Evolutionary conservation across 2,797 vertebrate genomes (phyloP), one percentile per base, ranked within the genome.

Genomic region (Alca torda): DNA sequence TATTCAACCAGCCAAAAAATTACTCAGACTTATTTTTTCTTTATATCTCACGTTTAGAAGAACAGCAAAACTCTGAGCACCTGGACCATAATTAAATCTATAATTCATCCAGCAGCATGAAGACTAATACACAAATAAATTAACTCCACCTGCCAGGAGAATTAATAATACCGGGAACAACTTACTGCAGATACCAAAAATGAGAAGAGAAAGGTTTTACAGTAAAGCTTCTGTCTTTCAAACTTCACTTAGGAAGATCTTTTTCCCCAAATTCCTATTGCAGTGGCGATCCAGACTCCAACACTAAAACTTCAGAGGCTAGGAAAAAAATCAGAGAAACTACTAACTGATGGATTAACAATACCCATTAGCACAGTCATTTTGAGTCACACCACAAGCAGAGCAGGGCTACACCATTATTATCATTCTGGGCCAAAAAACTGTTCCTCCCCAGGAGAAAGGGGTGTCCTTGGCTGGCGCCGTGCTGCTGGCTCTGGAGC

Each of bases 61-160:
- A 95, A 84, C 8, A 16, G 77, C 70, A 92, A 93, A 95, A 65
- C 84, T 96, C 76, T 95, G 84, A 93, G 56, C 87, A 90, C 93
- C 87, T 88, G 91, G 74, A 70, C 79, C 59, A 70, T 90, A 97
- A 97, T 97, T 95, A 95, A 93, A 93, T 95, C 91, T 87, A 57
- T 93, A 96, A 96, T 35, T 96, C 87, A 93, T 64, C 73, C 67
- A 91, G 59, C 69, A 94, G 87, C 84, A 91, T 59, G 51, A 91
- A 94, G 82, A 88, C 51, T 74, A 87, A 87, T 46, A 92, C 15
- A 80, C 77, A 95, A 95, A 95, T 84, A 95, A 92, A 95, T 90
- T 95, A 96, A 88, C 73, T 88, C 69, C 45, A 81, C 54, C 72
- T 91, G 79, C 82, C 82, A 93, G 51, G 92, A 93, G 61, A 73